Evolutionary conservation across 2,797 vertebrate species (phyloP), one percentile per base, ranked within the genome.

Genomic region (Cossypha dichroa): DNA sequence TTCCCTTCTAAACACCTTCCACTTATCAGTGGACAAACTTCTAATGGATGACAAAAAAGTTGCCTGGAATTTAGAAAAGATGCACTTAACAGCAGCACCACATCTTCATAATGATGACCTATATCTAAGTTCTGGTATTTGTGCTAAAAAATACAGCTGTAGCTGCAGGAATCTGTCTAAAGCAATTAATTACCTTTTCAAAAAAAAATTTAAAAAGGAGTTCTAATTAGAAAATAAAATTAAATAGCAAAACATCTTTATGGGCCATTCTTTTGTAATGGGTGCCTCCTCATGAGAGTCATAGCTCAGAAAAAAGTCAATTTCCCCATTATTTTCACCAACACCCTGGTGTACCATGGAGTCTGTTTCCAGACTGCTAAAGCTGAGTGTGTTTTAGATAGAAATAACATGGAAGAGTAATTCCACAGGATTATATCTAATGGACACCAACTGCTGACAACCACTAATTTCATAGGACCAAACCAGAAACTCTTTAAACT

Each of bases 301-400:
- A 1, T 8, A 51, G 18, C 15, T 59, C 18, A 76, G 23, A 69
- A 85, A 60, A 7, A 77, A 69, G 21, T 40, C 13, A 1, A 12
- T 31, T 52, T 70, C 15, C 38, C 7, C 25, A 2, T 31, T 52
- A 15, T 29, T 9, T 26, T 76, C 20, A 28, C 11, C 6, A 41
- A 12, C 2, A 45, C 10, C 15, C 28, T n/a, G 11, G 31, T 33
- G 11, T 56, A 28, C 25, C 46, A 48, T 0, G 1, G 31, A 51
- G 9, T 26, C 7, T 59, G 28, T 8, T 41, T 89, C 23, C 36
- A 68, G 8, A 59, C 14, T 55, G 26, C 7, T 64, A 11, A 64
- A 69, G 4, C 5, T 64, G 46, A 52, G 19, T 1, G 3, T 40
- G 75, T 48, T 43, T 51, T 43, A 31, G 25, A 29, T 31, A 28